Evolutionary conservation across 2,113 vertebrate species (phyloP).

Genomic region (Prionailurus viverrinus): DNA sequence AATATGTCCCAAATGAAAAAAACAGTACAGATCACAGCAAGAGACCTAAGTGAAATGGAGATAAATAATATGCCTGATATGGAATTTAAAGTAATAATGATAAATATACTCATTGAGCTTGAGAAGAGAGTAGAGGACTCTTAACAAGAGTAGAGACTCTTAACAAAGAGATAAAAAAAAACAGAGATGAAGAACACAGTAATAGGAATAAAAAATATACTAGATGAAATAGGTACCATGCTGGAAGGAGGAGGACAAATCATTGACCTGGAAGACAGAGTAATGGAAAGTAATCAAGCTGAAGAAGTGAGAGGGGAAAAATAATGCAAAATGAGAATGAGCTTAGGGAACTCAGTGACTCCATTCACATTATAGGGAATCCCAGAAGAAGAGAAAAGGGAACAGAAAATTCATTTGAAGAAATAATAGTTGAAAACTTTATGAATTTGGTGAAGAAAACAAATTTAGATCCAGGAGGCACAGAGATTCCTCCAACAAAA

Average conservation of each 20-base stretch:
- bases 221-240: neutral
- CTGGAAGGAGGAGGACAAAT: neutral
- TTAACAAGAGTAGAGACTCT: neutral
- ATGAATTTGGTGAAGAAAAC: neutral
- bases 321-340: neutral
- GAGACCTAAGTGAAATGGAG: neutral
- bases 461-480: neutral
- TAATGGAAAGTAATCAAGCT: neutral
- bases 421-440: neutral
- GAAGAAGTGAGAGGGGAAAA: neutral
- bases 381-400: neutral
- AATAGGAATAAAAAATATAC: neutral
- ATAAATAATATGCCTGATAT: neutral
- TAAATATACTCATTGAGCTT: neutral
- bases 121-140: neutral
- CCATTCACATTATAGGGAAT: neutral
- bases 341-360: neutral
- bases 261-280: neutral
- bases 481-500: neutral
- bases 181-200: neutral
- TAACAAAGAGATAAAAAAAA: neutral
- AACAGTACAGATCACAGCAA: neutral
- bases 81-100: neutral
- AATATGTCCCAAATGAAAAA: neutral
- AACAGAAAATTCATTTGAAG: neutral